Conservation (phyloP, 2,113 vertebrate species). For the Takifugu bimaculatus region DNA sequence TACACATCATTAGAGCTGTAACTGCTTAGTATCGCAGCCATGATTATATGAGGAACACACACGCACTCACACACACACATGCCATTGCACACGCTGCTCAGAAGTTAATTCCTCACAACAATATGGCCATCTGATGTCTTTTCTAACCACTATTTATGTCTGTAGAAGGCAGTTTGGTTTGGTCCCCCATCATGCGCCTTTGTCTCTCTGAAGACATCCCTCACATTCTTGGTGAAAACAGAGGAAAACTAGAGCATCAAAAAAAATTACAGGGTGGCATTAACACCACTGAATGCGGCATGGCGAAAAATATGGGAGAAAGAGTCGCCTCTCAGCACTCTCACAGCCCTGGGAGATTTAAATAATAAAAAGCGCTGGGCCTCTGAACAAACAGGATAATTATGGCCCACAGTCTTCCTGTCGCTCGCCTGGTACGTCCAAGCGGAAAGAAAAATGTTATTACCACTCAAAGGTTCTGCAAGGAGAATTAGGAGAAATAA, state of each 20-base stretch:
- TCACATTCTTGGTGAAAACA: constrained; percentile 65
- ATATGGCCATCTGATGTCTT: too few species aligned
- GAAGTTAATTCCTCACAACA: too few species aligned
- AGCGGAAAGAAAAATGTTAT: constrained; percentile 77
- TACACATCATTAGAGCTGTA: too few species aligned
- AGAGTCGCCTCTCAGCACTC: constrained; percentile 73
- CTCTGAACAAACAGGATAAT: constrained; percentile 84
- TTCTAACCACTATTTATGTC: too few species aligned
- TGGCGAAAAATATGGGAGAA: constrained; percentile 71
- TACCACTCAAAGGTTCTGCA: constrained; percentile 74
- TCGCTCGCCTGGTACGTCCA: constrained; percentile 71
- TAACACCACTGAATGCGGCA: constrained; percentile 73
- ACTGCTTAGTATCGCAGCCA: too few species aligned
- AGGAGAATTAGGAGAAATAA: constrained; percentile 74
- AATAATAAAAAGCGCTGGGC: constrained; percentile 81
- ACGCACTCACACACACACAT: too few species aligned
- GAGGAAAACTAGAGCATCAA: constrained; percentile 63
- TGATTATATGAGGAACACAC: too few species aligned
- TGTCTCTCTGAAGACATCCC: constrained; percentile 40
- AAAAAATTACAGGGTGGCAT: constrained; percentile 71
- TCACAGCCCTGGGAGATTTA: constrained; percentile 81
- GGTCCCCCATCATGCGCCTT: too few species aligned
- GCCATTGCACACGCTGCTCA: too few species aligned
- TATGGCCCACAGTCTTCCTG: constrained; percentile 80
- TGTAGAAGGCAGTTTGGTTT: too few species aligned